Percentiles rank a stretch among this genome's conserved stretches.
Evolutionary conservation across 2,113 vertebrate species (phyloP).

Genomic region (Psephotus haematonotus): DNA sequence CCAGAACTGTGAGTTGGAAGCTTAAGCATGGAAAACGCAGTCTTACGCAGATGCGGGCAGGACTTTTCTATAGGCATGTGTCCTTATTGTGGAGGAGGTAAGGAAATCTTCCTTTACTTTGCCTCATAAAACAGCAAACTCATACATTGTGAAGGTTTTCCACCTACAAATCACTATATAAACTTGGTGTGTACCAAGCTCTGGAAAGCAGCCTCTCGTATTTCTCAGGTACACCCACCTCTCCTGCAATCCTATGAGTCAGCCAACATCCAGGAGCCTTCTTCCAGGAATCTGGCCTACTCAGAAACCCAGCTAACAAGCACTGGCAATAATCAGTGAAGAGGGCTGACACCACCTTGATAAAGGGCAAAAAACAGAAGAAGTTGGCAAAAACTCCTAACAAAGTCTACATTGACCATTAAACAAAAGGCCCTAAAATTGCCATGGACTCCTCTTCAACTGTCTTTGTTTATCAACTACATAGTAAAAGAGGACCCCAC

Average conservation of each 20-base stretch:
- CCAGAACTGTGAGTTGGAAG: neutral
- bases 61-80: neutral
- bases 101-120: neutral
- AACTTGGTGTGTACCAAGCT: neutral
- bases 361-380: neutral
- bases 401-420: neutral
- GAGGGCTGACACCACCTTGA: neutral
- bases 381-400: neutral
- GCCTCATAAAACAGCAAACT: conserved; percentile 17
- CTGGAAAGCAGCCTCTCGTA: neutral
- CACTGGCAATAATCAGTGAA: neutral
- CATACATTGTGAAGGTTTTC: neutral
- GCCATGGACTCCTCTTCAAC: neutral
- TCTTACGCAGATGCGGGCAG: neutral
- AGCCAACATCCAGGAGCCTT: neutral
- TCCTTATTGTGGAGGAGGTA: neutral
- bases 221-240: conserved; percentile 9
- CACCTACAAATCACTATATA: neutral
- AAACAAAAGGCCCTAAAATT: neutral
- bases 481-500: neutral
- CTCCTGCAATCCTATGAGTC: neutral
- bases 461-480: neutral
- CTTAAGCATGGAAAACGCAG: neutral
- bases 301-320: neutral
- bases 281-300: neutral